Percentiles rank a stretch among this genome's conserved stretches.
Conservation (phyloP, 2,888 invertebrate genomes). For the Diadegma fenestrale region DNA sequence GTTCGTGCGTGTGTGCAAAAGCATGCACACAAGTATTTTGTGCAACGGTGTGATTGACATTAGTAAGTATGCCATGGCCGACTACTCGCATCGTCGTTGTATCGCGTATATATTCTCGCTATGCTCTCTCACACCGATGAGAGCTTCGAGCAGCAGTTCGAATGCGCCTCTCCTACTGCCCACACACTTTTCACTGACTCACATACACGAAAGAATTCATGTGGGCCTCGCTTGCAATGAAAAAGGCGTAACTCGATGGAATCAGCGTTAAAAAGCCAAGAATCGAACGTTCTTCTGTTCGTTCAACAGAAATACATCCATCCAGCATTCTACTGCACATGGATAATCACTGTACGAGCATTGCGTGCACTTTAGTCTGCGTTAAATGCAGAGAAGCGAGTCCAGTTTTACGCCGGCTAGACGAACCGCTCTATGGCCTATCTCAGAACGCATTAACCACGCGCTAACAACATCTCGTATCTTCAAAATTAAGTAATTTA, state of each 20-base stretch:
- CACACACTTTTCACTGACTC: constrained; percentile 73
- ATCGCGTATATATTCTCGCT: constrained; percentile 36
- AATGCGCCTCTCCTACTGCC: constrained; percentile 78
- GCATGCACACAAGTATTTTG: constrained; percentile 73
- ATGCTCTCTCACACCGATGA: constrained; percentile 3
- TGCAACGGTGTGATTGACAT: constrained; percentile 85
- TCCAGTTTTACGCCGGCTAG: constrained; percentile 34
- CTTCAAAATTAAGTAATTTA: constrained; percentile 7
- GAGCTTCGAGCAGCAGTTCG: constrained; percentile 69
- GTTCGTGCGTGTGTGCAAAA: constrained; percentile 11
- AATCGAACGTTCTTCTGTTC: not conserved
- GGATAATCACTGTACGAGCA: not conserved
- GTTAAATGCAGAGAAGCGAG: constrained; percentile 1
- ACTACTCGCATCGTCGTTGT: constrained; percentile 81
- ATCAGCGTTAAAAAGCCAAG: not conserved
- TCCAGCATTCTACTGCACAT: not conserved
- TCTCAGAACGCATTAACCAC: not conserved
- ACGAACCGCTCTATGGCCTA: constrained; percentile 34
- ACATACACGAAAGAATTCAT: constrained; percentile 40
- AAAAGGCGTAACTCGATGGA: not conserved
- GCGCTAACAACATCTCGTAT: constrained; percentile 18
- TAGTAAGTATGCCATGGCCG: constrained; percentile 85
- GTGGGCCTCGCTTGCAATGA: not conserved
- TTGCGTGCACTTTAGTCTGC: not conserved
- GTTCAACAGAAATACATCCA: not conserved